Base-by-base conservation (phyloP, 2,113 vertebrate genomes). In the Lasiurus cinereus region DNA sequence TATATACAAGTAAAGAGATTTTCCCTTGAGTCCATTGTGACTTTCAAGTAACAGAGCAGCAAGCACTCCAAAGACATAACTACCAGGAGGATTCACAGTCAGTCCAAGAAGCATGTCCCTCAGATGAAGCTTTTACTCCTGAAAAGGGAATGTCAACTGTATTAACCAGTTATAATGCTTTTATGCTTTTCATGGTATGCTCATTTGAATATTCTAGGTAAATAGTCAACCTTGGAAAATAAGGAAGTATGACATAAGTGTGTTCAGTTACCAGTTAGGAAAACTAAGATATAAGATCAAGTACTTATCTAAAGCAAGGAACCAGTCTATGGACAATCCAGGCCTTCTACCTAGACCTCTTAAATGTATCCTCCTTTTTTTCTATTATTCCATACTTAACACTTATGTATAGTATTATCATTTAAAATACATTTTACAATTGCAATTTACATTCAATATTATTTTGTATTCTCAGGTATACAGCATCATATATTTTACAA, bases 61-160 rank as follows among this genome's bases (percentile, higher is more conserved):
- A 24, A 87, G 54, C 2, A 24, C 8, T 24, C 9, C 89, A 43
- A 90, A 87, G 78, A 64, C 3, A 48, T 78, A 56, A 66, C 1
- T 39, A 56, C 3, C 0, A 0, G 4, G n/a, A 54, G 2, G n/a
- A 10, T 33, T 5, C 46, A 21, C 54, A 31, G 5, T 48, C 54
- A 33, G 5, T 48, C 29, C n/a, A 56, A 52, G 15, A 64, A 21
- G 13, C 8, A 7, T 14, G 6, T 46, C 29, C 19, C 1, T n/a
- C 9, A 64, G 29, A 43, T 46, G 64, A 67, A 88, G 5, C 0
- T 31, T 88, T 90, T 18, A 54, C 48, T 59, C 5, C 12, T 79
- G 48, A 94, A 88, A 59, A 5, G 1, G 18, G 22, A 83, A 52
- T 33, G 11, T 62, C 18, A 64, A 77, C 1, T 80, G 11, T 19